These are phyloP conservation scores for Helarctos malayanus DNA, from an alignment of 2,797 vertebrate genomes.

Conservation along the genomic window DNA sequence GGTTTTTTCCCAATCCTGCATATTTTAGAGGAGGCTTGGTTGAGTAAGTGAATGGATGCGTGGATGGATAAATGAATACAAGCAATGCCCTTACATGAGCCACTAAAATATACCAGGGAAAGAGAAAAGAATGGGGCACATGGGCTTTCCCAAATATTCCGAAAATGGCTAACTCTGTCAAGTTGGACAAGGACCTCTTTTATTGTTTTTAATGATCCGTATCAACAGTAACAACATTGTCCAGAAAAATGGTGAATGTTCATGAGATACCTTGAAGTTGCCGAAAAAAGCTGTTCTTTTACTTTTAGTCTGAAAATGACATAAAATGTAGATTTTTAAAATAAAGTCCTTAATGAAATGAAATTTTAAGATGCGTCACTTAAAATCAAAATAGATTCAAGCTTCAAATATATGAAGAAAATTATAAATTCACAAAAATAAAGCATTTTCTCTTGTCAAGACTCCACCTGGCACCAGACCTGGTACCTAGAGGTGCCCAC, in stretches of 20 bases:
- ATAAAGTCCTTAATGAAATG: background rate
- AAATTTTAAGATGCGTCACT: constrained; percentile 46
- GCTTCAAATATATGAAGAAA: constrained; percentile 47
- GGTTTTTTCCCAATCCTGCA: background rate
- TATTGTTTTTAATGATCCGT: background rate
- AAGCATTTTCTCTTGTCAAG: background rate
- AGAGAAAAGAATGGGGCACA: background rate
- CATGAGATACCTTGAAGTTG: constrained; percentile 4
- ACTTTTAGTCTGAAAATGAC: background rate
- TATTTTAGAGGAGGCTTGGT: background rate
- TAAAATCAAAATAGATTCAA: constrained; percentile 30
- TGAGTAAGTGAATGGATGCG: background rate
- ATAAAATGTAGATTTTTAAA: constrained; percentile 39
- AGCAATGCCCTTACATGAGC: background rate
- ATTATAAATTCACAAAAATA: constrained; percentile 30
- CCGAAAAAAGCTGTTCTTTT: background rate
- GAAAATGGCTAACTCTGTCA: background rate
- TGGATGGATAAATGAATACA: background rate
- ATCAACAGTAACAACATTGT: background rate
- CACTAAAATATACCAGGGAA: background rate
- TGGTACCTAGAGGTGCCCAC: background rate
- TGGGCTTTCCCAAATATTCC: background rate
- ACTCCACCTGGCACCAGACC: background rate
- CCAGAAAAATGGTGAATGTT: background rate
- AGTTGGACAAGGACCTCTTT: background rate